Evolutionary conservation across 2,113 vertebrate genomes (phyloP).

Genomic region (Odocoileus hemionus): DNA sequence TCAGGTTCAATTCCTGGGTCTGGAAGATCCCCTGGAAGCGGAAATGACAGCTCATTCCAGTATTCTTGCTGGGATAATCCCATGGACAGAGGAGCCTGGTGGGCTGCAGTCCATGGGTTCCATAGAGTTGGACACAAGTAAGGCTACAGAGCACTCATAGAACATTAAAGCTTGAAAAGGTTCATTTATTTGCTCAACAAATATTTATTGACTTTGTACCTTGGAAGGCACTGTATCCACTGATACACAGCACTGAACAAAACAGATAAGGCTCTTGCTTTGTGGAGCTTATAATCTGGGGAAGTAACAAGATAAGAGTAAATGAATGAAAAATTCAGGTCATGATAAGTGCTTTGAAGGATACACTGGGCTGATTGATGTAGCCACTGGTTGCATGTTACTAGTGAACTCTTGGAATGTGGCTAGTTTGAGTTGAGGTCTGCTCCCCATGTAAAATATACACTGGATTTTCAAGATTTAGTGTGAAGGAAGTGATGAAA

Average conservation of each 20-base stretch:
- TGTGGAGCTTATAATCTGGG: not conserved
- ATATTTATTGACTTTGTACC: not conserved
- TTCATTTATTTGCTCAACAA: constrained; percentile 29
- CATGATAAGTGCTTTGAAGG: not conserved
- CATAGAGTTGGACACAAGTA: not conserved
- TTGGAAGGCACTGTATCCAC: not conserved
- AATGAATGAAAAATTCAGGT: not conserved
- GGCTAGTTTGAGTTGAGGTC: not conserved
- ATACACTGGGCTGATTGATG: not conserved
- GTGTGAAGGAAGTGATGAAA: constrained; percentile 10
- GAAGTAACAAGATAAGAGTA: not conserved
- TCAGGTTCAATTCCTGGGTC: not conserved
- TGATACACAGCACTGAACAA: not conserved
- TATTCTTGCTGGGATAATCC: not conserved
- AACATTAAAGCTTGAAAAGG: not conserved
- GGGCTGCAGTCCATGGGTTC: not conserved
- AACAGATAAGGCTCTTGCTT: not conserved
- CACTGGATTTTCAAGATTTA: not conserved
- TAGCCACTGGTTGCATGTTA: not conserved
- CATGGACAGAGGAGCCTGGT: not conserved
- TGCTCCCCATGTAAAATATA: not conserved
- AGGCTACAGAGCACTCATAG: not conserved
- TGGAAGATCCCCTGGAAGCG: not conserved
- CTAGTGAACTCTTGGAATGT: not conserved
- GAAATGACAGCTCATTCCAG: not conserved